Evolutionary conservation across 1,140 invertebrate species (phyloP).

Genomic region (Pogonomyrmex barbatus): DNA sequence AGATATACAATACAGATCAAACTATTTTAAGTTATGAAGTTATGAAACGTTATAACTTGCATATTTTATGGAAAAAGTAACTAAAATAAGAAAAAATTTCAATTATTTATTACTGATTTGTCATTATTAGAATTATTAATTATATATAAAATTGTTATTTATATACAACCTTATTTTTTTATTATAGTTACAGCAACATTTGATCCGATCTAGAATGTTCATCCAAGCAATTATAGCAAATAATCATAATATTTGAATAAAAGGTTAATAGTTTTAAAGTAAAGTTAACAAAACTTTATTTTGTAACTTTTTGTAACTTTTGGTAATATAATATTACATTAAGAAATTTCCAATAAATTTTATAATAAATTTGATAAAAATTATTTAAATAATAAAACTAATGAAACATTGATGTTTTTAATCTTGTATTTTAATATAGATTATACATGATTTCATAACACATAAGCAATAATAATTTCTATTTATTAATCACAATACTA

Average conservation of each 20-base stretch:
- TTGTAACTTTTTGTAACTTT: background rate
- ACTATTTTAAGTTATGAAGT: background rate
- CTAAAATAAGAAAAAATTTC: background rate
- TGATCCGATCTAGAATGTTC: background rate
- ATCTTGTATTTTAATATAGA: background rate
- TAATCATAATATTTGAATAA: background rate
- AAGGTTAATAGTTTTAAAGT: background rate
- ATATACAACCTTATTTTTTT: background rate
- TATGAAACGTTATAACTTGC: background rate
- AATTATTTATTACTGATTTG: background rate
- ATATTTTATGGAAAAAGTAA: background rate
- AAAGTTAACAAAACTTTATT: no score
- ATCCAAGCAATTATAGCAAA: background rate
- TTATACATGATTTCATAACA: background rate
- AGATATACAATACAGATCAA: background rate
- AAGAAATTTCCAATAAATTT: background rate
- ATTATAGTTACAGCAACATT: background rate
- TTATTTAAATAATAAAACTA: constrained; percentile 3
- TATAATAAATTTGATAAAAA: background rate
- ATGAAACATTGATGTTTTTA: background rate
- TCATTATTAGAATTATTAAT: background rate
- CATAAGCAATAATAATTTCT: background rate
- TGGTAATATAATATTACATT: constrained; percentile 47
- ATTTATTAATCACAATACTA: background rate
- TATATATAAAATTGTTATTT: background rate